Evolutionary conservation across 1,140 invertebrate genomes (phyloP).

Genomic region (Plutomurus gul): DNA sequence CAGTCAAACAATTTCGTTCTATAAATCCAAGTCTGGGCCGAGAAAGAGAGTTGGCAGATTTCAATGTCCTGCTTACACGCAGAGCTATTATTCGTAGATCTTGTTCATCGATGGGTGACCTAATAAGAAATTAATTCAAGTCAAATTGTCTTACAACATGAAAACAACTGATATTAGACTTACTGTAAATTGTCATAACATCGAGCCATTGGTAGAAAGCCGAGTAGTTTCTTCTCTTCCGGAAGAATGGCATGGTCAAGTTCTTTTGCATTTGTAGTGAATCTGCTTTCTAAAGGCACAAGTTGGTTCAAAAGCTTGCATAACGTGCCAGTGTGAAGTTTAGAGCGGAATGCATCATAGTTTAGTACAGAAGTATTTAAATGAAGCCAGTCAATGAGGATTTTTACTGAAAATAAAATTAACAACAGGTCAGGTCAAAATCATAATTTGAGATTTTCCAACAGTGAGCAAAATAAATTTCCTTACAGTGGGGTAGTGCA

Average conservation of each 20-base stretch:
- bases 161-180: neutral
- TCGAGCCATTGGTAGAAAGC: constrained; percentile 45
- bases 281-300: constrained; percentile 28
- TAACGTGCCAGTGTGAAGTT: constrained; percentile 34
- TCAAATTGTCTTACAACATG: neutral
- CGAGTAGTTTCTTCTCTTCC: constrained; percentile 49
- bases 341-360: constrained; percentile 36
- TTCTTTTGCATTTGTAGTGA: constrained; percentile 17
- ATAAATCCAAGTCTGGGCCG: constrained; percentile 36
- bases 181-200: constrained; percentile 46
- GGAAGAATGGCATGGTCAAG: constrained; percentile 45
- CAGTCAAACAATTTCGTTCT: constrained; percentile 36
- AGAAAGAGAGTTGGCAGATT: constrained; percentile 33
- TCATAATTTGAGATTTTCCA: neutral
- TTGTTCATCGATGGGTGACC: constrained; percentile 33
- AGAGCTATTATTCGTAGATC: constrained; percentile 24
- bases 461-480: neutral
- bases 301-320: constrained; percentile 47
- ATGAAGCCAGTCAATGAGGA: constrained; percentile 48
- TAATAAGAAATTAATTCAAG: neutral
- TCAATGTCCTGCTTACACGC: constrained; percentile 33
- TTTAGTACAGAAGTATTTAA: constrained; percentile 34
- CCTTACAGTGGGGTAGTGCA: constrained; percentile 48
- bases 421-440: neutral
- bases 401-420: constrained; percentile 43